Evolutionary conservation across 2,113 vertebrate genomes (phyloP).

Genomic region (Aspidoscelis tigris): DNA sequence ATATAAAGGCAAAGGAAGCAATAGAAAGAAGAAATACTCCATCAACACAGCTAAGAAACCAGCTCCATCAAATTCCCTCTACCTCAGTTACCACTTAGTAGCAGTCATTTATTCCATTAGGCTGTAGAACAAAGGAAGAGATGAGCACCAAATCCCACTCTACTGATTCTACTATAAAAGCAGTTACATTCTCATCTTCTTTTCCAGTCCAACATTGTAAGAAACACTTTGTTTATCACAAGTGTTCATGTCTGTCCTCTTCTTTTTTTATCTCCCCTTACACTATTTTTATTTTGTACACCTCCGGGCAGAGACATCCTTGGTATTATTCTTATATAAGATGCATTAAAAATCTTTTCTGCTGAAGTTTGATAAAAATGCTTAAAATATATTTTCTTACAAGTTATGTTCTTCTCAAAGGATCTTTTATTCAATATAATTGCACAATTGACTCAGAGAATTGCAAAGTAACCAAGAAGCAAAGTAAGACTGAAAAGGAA

Average conservation of each 20-base stretch:
- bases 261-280: neutral
- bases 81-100: neutral
- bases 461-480: neutral
- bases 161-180: neutral
- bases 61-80: neutral
- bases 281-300: neutral
- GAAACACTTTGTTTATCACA: neutral
- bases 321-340: neutral
- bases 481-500: neutral
- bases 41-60: neutral
- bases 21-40: neutral
- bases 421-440: neutral
- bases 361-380: neutral
- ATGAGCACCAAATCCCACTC: neutral
- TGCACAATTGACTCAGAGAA: neutral
- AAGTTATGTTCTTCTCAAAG: neutral
- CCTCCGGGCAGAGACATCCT: neutral
- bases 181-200: neutral
- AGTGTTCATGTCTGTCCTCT: neutral
- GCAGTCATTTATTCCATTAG: neutral
- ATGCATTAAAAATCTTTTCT: no score
- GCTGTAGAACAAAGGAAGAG: neutral
- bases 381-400: neutral
- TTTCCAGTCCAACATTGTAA: neutral
- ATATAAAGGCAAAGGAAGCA: neutral